A percentile compares a stretch with the other conserved stretches of the same genome.
Evolutionary conservation across 1,140 invertebrate species (phyloP).

Genomic region (Drosophila lacteicornis): DNA sequence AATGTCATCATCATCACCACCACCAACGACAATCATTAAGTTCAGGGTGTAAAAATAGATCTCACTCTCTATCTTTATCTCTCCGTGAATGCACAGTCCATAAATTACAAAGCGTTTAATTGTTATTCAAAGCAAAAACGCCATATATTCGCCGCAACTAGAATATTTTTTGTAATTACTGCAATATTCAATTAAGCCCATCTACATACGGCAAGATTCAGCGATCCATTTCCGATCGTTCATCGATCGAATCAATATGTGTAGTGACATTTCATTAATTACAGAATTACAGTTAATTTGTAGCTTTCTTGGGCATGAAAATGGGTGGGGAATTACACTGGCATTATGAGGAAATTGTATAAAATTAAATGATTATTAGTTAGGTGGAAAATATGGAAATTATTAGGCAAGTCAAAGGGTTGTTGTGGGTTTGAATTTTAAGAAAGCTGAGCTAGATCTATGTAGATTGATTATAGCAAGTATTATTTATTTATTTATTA

Average conservation of each 20-base stretch:
- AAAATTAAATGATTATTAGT: not conserved
- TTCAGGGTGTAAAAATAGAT: slow-evolving; percentile 39
- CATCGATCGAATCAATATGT: slow-evolving; percentile 46
- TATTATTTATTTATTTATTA: no score
- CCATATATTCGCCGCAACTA: slow-evolving; percentile 9
- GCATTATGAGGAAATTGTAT: not conserved
- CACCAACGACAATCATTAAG: slow-evolving; percentile 11
- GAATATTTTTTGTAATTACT: slow-evolving; percentile 39
- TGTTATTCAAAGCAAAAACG: slow-evolving; percentile 40
- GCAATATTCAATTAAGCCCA: slow-evolving; percentile 29
- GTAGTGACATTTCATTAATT: slow-evolving; percentile 65
- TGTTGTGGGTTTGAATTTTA: not conserved
- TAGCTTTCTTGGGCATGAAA: slow-evolving; percentile 21
- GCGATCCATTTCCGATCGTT: slow-evolving; percentile 5
- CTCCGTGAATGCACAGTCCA: slow-evolving; percentile 17
- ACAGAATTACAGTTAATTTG: slow-evolving; percentile 61
- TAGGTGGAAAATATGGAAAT: not conserved
- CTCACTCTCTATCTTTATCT: not conserved
- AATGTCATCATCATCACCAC: slow-evolving; percentile 45
- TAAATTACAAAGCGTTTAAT: slow-evolving; percentile 48
- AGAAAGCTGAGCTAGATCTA: not conserved
- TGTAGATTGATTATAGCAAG: no score
- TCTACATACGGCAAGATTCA: slow-evolving; percentile 14
- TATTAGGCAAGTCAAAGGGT: no score
- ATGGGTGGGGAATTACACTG: slow-evolving; percentile 2